Evolutionary conservation across 2,113 vertebrate genomes (phyloP), one percentile per base, ranked within the genome.

Genomic region (Rhagologus leucostigma): DNA sequence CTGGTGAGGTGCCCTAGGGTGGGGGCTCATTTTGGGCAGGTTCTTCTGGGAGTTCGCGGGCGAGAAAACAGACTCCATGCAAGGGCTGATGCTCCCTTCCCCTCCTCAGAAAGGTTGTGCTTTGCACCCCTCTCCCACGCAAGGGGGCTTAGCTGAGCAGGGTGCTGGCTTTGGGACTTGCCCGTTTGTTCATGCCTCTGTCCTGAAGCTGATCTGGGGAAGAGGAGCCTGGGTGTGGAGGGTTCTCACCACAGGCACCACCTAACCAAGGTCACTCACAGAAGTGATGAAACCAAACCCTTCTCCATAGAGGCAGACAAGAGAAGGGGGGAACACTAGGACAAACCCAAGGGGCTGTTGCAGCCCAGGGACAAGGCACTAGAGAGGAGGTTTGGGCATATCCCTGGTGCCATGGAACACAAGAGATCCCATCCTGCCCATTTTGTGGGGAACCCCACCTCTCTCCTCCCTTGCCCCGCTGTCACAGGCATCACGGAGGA

Each of bases 401-500:
- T 32, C 49, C 44, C 24, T 8, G 1, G 27, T 44, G 39, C 33
- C 26, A 14, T 3, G 30, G 42, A 49, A 57, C 37, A n/a, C 6
- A 42, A 74, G 21, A 47, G 14, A 24, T 7, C 30, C 47, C 2
- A 3, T 41, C 21, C 50, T 6, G 1, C 30, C 4, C 2, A 27
- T 33, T 24, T 26, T 55, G 33, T 2, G 2, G 42, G 26, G 33
- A 63, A 18, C 9, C 35, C 46, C 65, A 95, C 32, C 64, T 53
- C n/a, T 73, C 39, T 85, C 42, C 60, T 73, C 18, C 32, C 35
- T 64, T 19, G 11, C 19, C 33, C 49, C 16, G 11, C 24, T 97
- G 57, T 96, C 97, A 11, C 78, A 99, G 99, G 99, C 99, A 1
- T 99, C 99, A 1, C 98, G 99, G 19, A 98, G 99, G 74, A 98